A percentile compares a stretch with the other conserved stretches of the same genome.
Conservation (phyloP, 2,888 invertebrate genomes). For the Cerastoderma edule region DNA sequence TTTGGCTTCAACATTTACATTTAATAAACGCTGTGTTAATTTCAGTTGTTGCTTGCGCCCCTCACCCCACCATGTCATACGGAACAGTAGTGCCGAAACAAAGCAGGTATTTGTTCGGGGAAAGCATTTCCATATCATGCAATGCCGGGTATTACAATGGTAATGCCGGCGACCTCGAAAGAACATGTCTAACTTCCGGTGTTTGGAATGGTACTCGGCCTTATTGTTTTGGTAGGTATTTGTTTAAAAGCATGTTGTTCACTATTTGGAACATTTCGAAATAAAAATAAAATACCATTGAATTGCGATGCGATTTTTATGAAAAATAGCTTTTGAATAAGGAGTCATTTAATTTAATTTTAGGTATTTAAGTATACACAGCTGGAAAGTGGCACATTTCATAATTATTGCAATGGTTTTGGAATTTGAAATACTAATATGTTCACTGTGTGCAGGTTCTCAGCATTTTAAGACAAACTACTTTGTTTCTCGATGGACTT, state of each 20-base stretch:
- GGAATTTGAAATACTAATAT: too few relatives aligned
- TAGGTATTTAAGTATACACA: not conserved
- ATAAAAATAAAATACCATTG: too few relatives aligned
- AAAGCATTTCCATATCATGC: conserved; percentile 15
- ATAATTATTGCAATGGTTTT: too few relatives aligned
- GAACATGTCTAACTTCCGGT: conserved; percentile 34
- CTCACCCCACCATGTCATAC: not conserved
- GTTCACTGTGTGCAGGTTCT: too few relatives aligned
- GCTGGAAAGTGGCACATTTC: not conserved
- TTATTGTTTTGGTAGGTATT: conserved; percentile 34
- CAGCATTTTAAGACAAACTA: too few relatives aligned
- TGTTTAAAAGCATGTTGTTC: too few relatives aligned
- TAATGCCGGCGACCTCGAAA: conserved; percentile 21
- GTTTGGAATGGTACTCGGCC: conserved; percentile 38
- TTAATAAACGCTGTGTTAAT: not conserved
- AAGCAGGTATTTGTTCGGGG: not conserved
- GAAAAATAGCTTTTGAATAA: not conserved
- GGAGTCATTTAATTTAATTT: not conserved
- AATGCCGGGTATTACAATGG: conserved; percentile 35
- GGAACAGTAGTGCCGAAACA: conserved; percentile 13
- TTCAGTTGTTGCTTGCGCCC: conserved; percentile 31
- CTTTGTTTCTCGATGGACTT: too few relatives aligned
- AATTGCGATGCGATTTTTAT: not conserved
- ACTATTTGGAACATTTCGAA: too few relatives aligned
- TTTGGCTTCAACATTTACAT: not conserved